These are phyloP conservation scores for Lissonota sp. DNA, from an alignment of 2,888 invertebrate genomes.

Conservation along the genomic window DNA sequence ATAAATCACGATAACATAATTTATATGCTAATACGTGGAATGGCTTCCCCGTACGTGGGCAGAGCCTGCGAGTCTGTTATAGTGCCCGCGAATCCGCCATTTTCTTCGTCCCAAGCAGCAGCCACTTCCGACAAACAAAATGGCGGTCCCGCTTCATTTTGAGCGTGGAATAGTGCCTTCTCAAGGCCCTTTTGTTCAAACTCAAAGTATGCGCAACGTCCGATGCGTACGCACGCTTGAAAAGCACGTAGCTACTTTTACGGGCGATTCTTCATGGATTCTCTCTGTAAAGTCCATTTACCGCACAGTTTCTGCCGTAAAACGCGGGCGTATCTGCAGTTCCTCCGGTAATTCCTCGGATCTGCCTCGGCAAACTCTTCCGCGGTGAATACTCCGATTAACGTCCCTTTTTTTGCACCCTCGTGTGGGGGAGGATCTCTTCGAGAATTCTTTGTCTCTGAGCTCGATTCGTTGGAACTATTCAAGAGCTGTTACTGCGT, in stretches of 20 bases:
- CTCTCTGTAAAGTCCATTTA: conserved; percentile 36
- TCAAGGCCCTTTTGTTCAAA: too few species aligned
- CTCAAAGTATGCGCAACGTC: neutral
- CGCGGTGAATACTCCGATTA: conserved; percentile 38
- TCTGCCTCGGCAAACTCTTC: conserved; percentile 22
- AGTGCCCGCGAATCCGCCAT: conserved; percentile 10
- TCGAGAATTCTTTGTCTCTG: too few species aligned
- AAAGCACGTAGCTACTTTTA: conserved; percentile 62
- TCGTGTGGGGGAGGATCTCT: too few species aligned
- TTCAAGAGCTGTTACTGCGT: too few species aligned
- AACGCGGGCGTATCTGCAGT: conserved; percentile 15
- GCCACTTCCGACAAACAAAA: too few species aligned
- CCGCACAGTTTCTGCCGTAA: conserved; percentile 7
- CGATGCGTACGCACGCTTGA: conserved; percentile 28
- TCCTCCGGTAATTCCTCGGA: conserved; percentile 34
- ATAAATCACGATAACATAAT: conserved; percentile 83
- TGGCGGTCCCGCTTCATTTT: too few species aligned
- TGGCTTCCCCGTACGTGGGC: conserved; percentile 63
- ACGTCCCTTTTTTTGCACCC: conserved; percentile 14
- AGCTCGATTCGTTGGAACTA: too few species aligned
- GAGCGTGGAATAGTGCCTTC: too few species aligned
- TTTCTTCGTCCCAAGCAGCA: neutral
- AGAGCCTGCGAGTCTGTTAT: conserved; percentile 33
- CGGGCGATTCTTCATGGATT: conserved; percentile 40
- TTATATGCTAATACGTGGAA: conserved; percentile 81